These are phyloP conservation scores for Drosophila triauraria DNA, from an alignment of 1,140 invertebrate species.

Conservation along the genomic window DNA sequence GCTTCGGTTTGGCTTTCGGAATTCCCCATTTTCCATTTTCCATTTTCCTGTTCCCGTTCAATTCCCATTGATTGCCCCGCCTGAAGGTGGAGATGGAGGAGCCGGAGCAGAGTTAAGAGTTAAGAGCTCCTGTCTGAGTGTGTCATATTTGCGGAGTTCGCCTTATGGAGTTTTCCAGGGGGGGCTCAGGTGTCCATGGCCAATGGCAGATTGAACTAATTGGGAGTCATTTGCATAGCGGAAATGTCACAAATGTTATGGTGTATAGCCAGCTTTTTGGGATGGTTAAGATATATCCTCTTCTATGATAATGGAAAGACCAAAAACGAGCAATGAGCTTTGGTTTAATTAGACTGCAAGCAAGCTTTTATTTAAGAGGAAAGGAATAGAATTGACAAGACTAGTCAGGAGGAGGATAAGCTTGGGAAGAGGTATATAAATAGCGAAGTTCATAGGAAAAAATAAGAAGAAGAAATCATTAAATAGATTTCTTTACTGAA, in stretches of 20 bases:
- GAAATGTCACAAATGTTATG: conserved; percentile 40
- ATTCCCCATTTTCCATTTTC: conserved; percentile 22
- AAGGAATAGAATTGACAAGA: too few species aligned
- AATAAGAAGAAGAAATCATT: too few species aligned
- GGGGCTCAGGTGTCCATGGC: background rate
- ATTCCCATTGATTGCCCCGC: conserved; percentile 35
- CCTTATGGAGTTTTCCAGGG: conserved; percentile 2
- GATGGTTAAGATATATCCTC: background rate
- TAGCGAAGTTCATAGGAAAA: too few species aligned
- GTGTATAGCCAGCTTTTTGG: conserved; percentile 4
- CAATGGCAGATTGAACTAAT: conserved; percentile 40
- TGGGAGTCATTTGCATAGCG: conserved; percentile 51
- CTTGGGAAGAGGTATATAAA: too few species aligned
- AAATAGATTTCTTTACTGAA: too few species aligned
- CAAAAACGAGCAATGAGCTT: too few species aligned
- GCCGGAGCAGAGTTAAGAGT: conserved; percentile 14
- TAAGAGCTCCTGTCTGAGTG: conserved; percentile 41
- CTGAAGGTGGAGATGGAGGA: background rate
- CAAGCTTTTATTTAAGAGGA: too few species aligned
- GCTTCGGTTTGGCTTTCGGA: conserved; percentile 52
- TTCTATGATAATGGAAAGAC: too few species aligned
- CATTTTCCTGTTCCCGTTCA: conserved; percentile 7
- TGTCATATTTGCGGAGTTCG: conserved; percentile 46
- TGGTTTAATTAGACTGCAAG: too few species aligned
- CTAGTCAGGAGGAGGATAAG: too few species aligned